These are phyloP conservation scores for Catagonus wagneri DNA, from an alignment of 2,113 vertebrate genomes.

Conservation along the genomic window DNA sequence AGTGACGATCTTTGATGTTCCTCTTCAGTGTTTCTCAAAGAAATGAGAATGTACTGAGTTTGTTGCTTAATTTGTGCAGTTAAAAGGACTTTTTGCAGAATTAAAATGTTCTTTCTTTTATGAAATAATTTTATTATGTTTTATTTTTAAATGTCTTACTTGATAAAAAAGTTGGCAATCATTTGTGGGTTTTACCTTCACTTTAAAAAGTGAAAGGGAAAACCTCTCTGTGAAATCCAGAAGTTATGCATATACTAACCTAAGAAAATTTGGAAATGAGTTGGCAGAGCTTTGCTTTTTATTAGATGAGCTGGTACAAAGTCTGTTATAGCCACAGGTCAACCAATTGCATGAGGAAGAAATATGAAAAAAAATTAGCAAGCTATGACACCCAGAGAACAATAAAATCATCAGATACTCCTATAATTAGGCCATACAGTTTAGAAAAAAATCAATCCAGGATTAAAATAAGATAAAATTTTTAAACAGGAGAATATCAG, in stretches of 20 bases:
- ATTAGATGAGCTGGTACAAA: not conserved
- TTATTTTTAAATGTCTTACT: conserved; percentile 14
- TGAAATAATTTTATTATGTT: not conserved
- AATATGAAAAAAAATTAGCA: not conserved
- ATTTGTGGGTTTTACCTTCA: not conserved
- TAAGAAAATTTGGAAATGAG: conserved; percentile 2
- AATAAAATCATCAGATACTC: not conserved
- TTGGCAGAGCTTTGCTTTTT: not conserved
- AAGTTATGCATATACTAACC: not conserved
- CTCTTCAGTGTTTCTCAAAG: not conserved
- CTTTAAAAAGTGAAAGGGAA: conserved; percentile 5
- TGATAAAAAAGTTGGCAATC: conserved; percentile 16
- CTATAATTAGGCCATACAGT: not conserved
- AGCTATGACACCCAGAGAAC: not conserved
- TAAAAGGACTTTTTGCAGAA: not conserved
- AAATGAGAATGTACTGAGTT: conserved; percentile 12
- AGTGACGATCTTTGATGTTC: not conserved
- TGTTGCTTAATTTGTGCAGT: conserved; percentile 4
- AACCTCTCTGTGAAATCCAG: not conserved
- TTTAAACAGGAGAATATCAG: not conserved
- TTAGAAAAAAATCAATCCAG: not conserved
- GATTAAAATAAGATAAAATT: not conserved
- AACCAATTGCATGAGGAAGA: conserved; percentile 13
- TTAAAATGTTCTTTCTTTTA: conserved; percentile 10
- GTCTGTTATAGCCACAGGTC: not conserved